phyloP scores from a whole-genome alignment of 2,113 vertebrate species.

The Colistium nudipinnis region DNA sequence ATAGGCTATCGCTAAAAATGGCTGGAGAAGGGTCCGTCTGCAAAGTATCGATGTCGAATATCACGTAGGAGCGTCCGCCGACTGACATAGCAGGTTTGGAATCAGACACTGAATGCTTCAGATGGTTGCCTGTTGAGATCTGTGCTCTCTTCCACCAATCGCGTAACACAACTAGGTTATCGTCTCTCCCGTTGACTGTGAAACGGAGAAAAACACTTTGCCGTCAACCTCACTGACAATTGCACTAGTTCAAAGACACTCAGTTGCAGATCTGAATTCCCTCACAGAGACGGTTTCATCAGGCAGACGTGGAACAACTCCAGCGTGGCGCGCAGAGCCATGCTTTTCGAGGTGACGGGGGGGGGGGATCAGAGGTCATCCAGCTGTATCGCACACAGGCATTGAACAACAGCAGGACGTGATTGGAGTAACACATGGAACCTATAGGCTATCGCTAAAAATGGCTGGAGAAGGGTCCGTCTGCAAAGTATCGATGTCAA shows the following conservation, averaged over 20 bases:
- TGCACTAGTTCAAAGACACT: conserved; percentile 31
- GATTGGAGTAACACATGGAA: conserved; percentile 42
- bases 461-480: conserved; percentile 1
- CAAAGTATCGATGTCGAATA: conserved; percentile 10
- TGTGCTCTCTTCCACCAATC: conserved; percentile 40
- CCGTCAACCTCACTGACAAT: conserved; percentile 14
- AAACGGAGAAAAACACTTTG: conserved; percentile 24
- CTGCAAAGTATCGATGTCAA: conserved; percentile 12
- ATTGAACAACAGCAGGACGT: conserved; percentile 36
- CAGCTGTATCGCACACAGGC: conserved; percentile 57
- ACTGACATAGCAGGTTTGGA: conserved; percentile 23
- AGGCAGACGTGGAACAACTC: conserved; percentile 30
- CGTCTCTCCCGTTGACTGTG: background rate
- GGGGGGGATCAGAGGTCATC: conserved; percentile 55
- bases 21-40: background rate
- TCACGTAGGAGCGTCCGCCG: background rate
- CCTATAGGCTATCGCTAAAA: background rate
- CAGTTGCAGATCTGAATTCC: conserved; percentile 13
- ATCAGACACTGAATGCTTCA: conserved; percentile 38
- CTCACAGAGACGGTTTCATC: background rate
- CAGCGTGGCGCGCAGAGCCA: background rate
- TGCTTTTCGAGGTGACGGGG: conserved; percentile 46
- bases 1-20: conserved; percentile 1
- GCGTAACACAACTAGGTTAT: conserved; percentile 51
- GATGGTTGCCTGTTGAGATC: conserved; percentile 43